Percentiles rank a stretch among this genome's conserved stretches.
Conservation (phyloP, 37 sponge, comb jelly and placozoan genomes). For the Beroe ovata region DNA sequence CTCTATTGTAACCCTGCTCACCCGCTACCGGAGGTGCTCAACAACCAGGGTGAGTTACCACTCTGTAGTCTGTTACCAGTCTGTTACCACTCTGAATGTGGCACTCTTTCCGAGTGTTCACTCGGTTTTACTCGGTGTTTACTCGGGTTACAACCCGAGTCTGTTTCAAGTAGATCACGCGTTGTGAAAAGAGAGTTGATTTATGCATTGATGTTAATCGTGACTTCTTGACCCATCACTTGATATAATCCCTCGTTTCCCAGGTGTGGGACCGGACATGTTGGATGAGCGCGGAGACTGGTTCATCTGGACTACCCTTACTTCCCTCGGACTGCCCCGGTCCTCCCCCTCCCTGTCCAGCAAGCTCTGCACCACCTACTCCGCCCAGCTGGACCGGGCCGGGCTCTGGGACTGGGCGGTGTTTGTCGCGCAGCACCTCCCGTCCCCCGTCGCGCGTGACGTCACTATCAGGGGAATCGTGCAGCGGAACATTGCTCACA, state of each 20-base stretch:
- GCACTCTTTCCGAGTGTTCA: no score
- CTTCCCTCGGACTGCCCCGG: slow-evolving; percentile 26
- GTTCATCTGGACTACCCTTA: slow-evolving; percentile 53
- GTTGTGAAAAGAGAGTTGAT: no score
- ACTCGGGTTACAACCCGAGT: no score
- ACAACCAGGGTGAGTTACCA: slow-evolving; percentile 64
- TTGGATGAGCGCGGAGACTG: slow-evolving; percentile 43
- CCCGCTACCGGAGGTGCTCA: slow-evolving; percentile 43
- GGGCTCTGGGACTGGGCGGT: slow-evolving; percentile 41
- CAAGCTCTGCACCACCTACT: slow-evolving; percentile 26
- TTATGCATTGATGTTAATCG: no score
- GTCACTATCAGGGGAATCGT: neutral
- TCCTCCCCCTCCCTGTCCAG: slow-evolving; percentile 10
- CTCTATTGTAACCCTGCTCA: slow-evolving; percentile 62
- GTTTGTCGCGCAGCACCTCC: slow-evolving; percentile 48
- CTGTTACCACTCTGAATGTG: no score
- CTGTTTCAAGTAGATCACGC: no score
- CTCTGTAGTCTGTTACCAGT: no score
- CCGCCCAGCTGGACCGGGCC: slow-evolving; percentile 36
- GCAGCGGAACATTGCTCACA: neutral
- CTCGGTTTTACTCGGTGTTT: no score
- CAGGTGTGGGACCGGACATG: slow-evolving; percentile 12
- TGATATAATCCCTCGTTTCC: no score
- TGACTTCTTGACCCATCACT: no score
- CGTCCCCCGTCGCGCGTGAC: neutral